A percentile compares a stretch with the other conserved stretches of the same genome.
phyloP scores from a whole-genome alignment of 2,113 vertebrate genomes.

The Planiliza haematocheilus region DNA sequence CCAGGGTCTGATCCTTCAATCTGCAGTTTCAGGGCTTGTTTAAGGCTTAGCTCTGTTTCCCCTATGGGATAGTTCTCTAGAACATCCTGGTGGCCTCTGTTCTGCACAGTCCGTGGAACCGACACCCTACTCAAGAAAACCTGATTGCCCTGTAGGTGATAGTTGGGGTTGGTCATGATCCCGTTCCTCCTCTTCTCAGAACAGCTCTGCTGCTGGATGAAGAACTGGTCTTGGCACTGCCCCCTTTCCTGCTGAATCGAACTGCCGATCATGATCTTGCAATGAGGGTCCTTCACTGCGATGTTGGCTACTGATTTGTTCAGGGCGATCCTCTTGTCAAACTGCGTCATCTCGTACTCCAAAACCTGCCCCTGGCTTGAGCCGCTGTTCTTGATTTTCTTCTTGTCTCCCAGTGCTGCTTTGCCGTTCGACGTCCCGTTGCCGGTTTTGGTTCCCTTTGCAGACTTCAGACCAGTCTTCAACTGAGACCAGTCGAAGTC shows the following conservation, averaged over 20 bases:
- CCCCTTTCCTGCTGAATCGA: conserved; percentile 86
- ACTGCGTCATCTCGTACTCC: conserved; percentile 98
- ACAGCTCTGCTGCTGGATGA: conserved; percentile 92
- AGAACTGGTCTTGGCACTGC: conserved; percentile 88
- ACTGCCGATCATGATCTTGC: conserved; percentile 87
- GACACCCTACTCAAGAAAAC: conserved; percentile 94
- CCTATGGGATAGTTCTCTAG: conserved; percentile 92
- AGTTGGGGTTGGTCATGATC: conserved; percentile 99
- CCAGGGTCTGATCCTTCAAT: conserved; percentile 93
- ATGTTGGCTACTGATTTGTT: conserved; percentile 86
- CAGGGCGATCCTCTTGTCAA: conserved; percentile 89
- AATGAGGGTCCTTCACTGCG: conserved; percentile 86
- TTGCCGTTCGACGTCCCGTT: conserved; percentile 86
- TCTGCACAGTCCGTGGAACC: conserved; percentile 90
- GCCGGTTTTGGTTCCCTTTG: conserved; percentile 87
- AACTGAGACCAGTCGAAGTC: conserved; percentile 97
- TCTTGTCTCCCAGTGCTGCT: conserved; percentile 89
- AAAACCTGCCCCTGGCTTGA: conserved; percentile 90
- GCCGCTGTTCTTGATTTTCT: conserved; percentile 85
- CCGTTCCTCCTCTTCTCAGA: conserved; percentile 96
- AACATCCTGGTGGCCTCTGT: conserved; percentile 91
- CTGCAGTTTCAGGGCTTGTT: conserved; percentile 98
- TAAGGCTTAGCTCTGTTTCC: conserved; percentile 96
- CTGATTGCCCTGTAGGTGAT: conserved; percentile 96
- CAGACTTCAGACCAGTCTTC: conserved; percentile 90